Evolutionary conservation across 2,113 vertebrate species (phyloP), one percentile per base, ranked within the genome.

Genomic region (Aptenodytes patagonicus): DNA sequence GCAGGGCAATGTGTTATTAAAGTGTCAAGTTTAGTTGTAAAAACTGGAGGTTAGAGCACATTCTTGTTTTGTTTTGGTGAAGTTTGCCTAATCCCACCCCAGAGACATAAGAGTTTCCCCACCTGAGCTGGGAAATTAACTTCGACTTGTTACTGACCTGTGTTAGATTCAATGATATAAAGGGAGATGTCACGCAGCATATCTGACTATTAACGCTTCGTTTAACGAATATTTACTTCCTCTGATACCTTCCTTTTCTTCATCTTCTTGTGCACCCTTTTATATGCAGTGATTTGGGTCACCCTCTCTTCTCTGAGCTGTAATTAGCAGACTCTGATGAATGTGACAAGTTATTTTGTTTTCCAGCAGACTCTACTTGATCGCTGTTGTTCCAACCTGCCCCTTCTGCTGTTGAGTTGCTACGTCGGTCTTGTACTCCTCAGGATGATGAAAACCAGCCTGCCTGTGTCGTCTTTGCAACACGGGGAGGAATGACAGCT

Each of bases 391-490:
- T 93, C 34, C 32, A 71, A 9, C 47, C 36, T 84, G 82, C 32
- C 31, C 40, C 7, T 42, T 92, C 58, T 71, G 77, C 73, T 95
- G 31, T 17, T 77, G 49, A 87, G 34, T 61, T 96, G 54, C 57
- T 73, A 1, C 25, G 34, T 82, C 14, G 46, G 84, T 28, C 36
- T 71, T 52, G 51, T 85, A 46, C 42, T 77, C 54, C 18, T 90
- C 64, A 60, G 54, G 36, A 32, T 85, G 95, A 96, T 87, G 76
- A 83, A 92, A 93, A 96, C 64, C 81, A 97, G 81, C 40, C 44
- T 78, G 58, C 76, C 87, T 38, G 20, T 76, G 58, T 52, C 75
- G 87, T 16, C 75, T 57, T 46, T 86, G 79, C 44, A 65, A 11
- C 60, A 76, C 34, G 10, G 46, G 44, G 29, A 87, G 78, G 66